Conservation (phyloP, 2,888 invertebrate genomes). For the Chymomyza caudatula region DNA sequence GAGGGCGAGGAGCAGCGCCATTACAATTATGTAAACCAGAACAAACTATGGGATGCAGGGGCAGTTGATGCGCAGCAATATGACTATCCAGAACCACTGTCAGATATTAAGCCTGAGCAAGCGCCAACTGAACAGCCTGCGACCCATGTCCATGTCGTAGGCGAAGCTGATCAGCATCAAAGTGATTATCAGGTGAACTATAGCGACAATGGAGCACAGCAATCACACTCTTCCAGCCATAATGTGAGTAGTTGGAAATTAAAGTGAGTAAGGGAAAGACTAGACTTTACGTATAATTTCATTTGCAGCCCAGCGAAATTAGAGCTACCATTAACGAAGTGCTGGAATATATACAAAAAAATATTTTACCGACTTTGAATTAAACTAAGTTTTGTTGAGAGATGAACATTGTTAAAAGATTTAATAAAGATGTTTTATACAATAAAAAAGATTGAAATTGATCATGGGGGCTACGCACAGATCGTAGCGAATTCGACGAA, state of each 20-base stretch:
- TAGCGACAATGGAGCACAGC: background rate
- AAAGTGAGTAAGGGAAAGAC: background rate
- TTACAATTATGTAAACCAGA: slow-evolving; percentile 79
- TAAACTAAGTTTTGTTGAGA: slow-evolving; percentile 9
- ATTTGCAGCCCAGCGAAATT: slow-evolving; percentile 50
- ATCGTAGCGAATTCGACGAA: too few species aligned
- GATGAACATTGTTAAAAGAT: background rate
- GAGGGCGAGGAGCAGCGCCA: slow-evolving; percentile 56
- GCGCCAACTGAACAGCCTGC: slow-evolving; percentile 5
- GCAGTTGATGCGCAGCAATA: slow-evolving; percentile 39
- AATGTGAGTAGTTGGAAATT: slow-evolving; percentile 38
- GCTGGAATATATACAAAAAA: slow-evolving; percentile 64
- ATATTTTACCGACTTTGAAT: slow-evolving; percentile 58
- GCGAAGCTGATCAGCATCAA: slow-evolving; percentile 24
- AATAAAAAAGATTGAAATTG: too few species aligned
- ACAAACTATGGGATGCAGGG: slow-evolving; percentile 77
- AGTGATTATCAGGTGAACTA: slow-evolving; percentile 24
- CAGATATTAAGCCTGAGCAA: background rate
- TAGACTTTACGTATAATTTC: background rate
- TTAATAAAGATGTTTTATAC: background rate
- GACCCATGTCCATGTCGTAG: slow-evolving; percentile 29
- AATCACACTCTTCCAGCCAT: slow-evolving; percentile 20
- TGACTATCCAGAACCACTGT: background rate
- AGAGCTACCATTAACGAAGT: slow-evolving; percentile 62
- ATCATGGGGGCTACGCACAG: too few species aligned